phyloP scores from a whole-genome alignment of 2,797 vertebrate species.

The Carapus acus region DNA sequence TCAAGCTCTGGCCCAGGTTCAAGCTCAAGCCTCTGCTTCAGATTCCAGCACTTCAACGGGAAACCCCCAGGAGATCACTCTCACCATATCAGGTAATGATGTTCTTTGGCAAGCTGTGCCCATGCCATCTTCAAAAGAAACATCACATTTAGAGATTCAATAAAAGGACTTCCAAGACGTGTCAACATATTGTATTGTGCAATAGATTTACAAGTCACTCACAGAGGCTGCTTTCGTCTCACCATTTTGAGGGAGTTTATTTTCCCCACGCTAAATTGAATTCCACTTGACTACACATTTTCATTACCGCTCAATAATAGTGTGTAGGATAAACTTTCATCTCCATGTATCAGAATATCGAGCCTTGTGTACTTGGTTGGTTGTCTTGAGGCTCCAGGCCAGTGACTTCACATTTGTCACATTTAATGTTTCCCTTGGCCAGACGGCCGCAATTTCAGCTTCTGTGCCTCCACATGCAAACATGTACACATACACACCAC shows the following conservation, averaged over 20 bases:
- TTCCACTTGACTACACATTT: not conserved
- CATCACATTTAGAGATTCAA: conserved; percentile 17
- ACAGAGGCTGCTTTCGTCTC: conserved; percentile 6
- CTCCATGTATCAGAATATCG: too few species aligned
- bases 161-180: not conserved
- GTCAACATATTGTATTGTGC: not conserved
- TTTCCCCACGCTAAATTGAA: not conserved
- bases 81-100: conserved; percentile 97
- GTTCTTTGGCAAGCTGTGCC: too few species aligned
- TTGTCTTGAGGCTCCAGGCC: too few species aligned
- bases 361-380: too few species aligned
- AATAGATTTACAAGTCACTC: conserved; percentile 1
- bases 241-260: not conserved
- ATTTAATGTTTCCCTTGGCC: too few species aligned
- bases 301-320: not conserved
- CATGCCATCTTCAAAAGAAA: not conserved
- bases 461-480: too few species aligned
- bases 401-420: too few species aligned
- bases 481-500: too few species aligned
- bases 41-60: conserved; percentile 64
- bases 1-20: conserved; percentile 87
- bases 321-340: too few species aligned
- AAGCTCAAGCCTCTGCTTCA: conserved; percentile 78
- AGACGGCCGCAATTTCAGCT: too few species aligned
- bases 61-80: conserved; percentile 91